Conservation (phyloP, 2,888 invertebrate species). For the Drosophila maculinotata region DNA sequence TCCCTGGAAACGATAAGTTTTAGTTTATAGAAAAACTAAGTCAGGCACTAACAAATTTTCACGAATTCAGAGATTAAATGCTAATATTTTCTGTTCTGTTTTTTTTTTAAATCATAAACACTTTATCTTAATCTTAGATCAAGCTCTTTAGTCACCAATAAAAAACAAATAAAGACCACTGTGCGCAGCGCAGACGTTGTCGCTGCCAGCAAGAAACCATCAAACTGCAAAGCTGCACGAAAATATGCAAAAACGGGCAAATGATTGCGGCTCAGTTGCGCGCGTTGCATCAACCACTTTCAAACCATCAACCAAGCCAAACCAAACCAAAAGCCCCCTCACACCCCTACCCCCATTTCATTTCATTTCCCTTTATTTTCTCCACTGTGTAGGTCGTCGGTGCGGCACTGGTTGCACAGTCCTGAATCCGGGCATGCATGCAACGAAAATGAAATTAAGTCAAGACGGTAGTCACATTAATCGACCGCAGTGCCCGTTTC, state of each 20-base stretch:
- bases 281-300: constrained; percentile 51
- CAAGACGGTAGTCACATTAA: constrained; percentile 79
- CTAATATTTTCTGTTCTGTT: too few relatives aligned
- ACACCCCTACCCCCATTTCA: neutral
- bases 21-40: too few relatives aligned
- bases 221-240: constrained; percentile 73
- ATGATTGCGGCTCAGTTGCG: constrained; percentile 77
- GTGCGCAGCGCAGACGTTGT: constrained; percentile 49
- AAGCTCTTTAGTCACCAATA: neutral
- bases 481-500: constrained; percentile 57
- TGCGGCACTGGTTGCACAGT: constrained; percentile 35
- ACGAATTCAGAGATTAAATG: too few relatives aligned
- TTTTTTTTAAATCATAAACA: too few relatives aligned
- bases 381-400: constrained; percentile 48
- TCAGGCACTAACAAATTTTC: too few relatives aligned
- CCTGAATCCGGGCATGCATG: constrained; percentile 66
- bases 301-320: constrained; percentile 15
- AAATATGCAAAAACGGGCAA: constrained; percentile 78
- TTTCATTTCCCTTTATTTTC: neutral
- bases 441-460: constrained; percentile 79
- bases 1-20: too few relatives aligned
- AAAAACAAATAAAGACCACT: constrained; percentile 22
- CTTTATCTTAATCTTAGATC: neutral
- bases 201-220: constrained; percentile 61
- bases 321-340: constrained; percentile 15